Conservation (phyloP, 2,888 invertebrate species). For the Eupithecia subfuscata region DNA sequence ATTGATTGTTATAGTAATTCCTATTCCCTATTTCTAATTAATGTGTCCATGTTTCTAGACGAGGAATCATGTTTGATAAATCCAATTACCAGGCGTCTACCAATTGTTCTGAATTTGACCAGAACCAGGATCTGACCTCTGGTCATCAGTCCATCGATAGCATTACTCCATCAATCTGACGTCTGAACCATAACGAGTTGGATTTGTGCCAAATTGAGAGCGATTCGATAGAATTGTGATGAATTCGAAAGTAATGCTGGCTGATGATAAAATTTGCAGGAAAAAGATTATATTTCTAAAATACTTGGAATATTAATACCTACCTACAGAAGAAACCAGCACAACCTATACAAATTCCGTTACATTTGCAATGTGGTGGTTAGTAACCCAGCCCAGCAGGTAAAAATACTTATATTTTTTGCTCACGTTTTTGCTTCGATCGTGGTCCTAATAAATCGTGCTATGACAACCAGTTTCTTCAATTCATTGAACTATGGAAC, state of each 20-base stretch:
- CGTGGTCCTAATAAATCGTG: constrained; percentile 14
- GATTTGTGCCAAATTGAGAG: constrained; percentile 20
- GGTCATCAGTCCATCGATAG: constrained; percentile 18
- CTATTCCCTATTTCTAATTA: neutral
- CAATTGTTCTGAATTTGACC: neutral
- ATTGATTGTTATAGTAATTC: neutral
- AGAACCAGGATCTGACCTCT: constrained; percentile 17
- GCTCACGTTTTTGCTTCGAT: constrained; percentile 15
- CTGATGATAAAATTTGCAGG: constrained; percentile 8
- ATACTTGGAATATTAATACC: too few relatives aligned
- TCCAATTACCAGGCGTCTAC: neutral
- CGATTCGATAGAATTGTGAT: constrained; percentile 25
- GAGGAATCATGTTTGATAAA: neutral
- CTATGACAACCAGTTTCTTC: constrained; percentile 52
- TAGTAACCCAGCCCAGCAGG: neutral
- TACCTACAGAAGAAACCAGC: neutral
- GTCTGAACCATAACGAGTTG: constrained; percentile 21
- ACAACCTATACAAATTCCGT: constrained; percentile 12
- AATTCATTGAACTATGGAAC: constrained; percentile 59
- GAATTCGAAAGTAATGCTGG: constrained; percentile 17
- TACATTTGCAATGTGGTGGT: constrained; percentile 8
- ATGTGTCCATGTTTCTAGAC: neutral
- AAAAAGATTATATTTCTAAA: neutral
- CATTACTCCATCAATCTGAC: constrained; percentile 24
- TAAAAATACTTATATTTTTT: constrained; percentile 23